Conservation (phyloP, 2,113 vertebrate species). For the Spermophilus dauricus region DNA sequence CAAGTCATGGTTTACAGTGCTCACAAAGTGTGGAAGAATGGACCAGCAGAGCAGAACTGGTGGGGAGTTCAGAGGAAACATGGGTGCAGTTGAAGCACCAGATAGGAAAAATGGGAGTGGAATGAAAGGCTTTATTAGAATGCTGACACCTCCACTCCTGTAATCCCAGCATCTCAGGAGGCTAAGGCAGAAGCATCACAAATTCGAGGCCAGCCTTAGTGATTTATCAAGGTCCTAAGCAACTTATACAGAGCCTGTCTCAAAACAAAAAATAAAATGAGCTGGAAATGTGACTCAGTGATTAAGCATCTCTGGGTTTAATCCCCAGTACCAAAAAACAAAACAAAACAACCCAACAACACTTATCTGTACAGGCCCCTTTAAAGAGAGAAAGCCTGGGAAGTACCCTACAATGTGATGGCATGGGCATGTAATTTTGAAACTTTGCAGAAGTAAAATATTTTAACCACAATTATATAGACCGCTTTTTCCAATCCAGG, state of each 20-base stretch:
- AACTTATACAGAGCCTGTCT: no score
- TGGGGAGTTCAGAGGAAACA: background rate
- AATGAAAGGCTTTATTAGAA: constrained; percentile 10
- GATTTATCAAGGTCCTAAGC: no score
- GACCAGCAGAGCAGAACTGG: background rate
- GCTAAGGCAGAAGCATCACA: no score
- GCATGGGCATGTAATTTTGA: background rate
- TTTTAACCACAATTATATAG: constrained; percentile 26
- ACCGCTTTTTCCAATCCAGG: background rate
- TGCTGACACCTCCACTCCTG: background rate
- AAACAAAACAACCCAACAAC: no score
- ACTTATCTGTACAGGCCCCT: background rate
- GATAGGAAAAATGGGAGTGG: background rate
- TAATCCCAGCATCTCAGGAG: no score
- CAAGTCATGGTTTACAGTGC: background rate
- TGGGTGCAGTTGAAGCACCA: background rate
- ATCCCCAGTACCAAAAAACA: no score
- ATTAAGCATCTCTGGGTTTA: no score
- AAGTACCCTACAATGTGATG: background rate
- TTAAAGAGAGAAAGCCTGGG: background rate
- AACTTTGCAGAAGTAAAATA: constrained; percentile 6
- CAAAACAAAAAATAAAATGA: no score
- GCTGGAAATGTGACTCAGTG: no score
- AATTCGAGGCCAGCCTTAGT: no score
- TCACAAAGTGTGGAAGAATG: background rate